phyloP scores from a whole-genome alignment of 2,797 vertebrate species.

The Monodelphis domestica region DNA sequence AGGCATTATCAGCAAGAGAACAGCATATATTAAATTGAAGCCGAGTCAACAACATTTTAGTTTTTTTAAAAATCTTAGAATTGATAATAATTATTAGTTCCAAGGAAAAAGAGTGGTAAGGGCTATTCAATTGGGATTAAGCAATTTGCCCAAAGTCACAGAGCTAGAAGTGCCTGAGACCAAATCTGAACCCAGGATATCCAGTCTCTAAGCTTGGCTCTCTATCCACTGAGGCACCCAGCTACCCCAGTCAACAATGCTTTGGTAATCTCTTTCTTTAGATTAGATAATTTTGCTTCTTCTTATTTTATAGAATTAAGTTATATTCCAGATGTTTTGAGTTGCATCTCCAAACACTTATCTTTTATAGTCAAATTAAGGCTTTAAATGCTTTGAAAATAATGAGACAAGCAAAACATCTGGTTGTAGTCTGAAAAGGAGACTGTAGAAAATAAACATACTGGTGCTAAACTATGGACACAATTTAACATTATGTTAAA shows the following conservation, averaged over 20 bases:
- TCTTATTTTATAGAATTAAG: conserved; percentile 59
- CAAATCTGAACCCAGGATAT: too few species aligned
- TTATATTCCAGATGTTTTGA: conserved; percentile 40
- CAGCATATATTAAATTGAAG: not conserved
- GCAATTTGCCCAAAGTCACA: too few species aligned
- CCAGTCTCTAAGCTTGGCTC: too few species aligned
- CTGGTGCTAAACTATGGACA: conserved; percentile 35
- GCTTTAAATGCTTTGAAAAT: conserved; percentile 53
- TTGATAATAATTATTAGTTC: too few species aligned
- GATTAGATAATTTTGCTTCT: conserved; percentile 54
- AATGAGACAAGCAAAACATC: conserved; percentile 50
- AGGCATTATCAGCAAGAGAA: not conserved
- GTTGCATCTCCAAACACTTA: conserved; percentile 31
- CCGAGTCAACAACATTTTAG: conserved; percentile 43
- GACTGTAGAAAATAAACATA: conserved; percentile 38
- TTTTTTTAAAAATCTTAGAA: too few species aligned
- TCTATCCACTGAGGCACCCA: too few species aligned
- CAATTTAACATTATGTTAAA: conserved; percentile 23
- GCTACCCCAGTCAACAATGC: conserved; percentile 40
- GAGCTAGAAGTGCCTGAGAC: too few species aligned
- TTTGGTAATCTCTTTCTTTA: conserved; percentile 62
- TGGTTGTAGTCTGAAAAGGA: conserved; percentile 30
- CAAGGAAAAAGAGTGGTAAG: too few species aligned
- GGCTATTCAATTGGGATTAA: too few species aligned
- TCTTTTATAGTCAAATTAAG: conserved; percentile 49